Conservation (phyloP, 2,888 invertebrate species). For the Trimorus sp. region DNA sequence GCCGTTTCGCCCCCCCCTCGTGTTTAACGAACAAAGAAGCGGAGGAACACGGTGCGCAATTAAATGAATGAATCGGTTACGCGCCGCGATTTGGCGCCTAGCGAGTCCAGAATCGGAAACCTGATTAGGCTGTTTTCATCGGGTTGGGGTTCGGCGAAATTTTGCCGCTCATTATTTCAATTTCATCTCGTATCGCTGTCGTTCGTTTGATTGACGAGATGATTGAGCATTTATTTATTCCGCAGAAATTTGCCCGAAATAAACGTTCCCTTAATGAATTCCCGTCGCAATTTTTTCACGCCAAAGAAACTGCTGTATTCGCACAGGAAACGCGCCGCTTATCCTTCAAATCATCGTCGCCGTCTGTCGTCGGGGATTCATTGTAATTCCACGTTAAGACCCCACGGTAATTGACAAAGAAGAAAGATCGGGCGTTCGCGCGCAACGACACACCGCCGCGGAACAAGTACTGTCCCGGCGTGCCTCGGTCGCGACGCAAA, state of each 20-base stretch:
- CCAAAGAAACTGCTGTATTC: constrained; percentile 42
- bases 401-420: constrained; percentile 68
- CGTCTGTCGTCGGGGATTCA: constrained; percentile 33
- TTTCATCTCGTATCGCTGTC: too few relatives aligned
- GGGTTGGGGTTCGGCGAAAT: too few relatives aligned
- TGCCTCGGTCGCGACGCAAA: constrained; percentile 41
- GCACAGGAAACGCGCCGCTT: constrained; percentile 42
- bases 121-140: too few relatives aligned
- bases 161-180: too few relatives aligned
- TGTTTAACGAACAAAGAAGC: too few relatives aligned
- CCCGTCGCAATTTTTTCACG: constrained; percentile 37
- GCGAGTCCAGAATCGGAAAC: too few relatives aligned
- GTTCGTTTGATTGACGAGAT: not conserved
- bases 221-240: not conserved
- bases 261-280: constrained; percentile 32
- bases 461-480: constrained; percentile 43
- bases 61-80: too few relatives aligned
- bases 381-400: constrained; percentile 65
- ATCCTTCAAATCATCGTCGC: constrained; percentile 37
- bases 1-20: too few relatives aligned
- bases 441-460: constrained; percentile 28
- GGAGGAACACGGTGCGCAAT: too few relatives aligned
- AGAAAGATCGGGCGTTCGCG: constrained; percentile 32
- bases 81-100: too few relatives aligned
- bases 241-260: not conserved